Evolutionary conservation across 2,797 vertebrate species (phyloP).

Genomic region (Bovichtus diacanthus): DNA sequence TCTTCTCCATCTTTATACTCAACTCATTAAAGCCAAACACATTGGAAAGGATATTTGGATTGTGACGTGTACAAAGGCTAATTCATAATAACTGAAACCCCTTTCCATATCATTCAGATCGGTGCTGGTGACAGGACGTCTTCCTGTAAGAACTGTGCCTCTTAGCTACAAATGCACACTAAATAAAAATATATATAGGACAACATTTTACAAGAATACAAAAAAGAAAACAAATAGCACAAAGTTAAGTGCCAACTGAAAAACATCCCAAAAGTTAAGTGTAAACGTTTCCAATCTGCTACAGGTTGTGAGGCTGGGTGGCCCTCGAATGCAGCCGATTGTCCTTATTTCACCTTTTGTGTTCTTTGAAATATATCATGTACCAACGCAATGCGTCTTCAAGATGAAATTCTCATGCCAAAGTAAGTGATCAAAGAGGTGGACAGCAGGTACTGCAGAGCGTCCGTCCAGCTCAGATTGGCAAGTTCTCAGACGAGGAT

Average conservation of each 20-base stretch:
- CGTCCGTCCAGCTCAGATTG: constrained; percentile 40
- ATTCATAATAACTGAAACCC: constrained; percentile 40
- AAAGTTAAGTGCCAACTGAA: constrained; percentile 63
- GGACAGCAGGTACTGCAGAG: constrained; percentile 46
- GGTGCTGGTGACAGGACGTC: constrained; percentile 82
- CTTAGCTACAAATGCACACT: constrained; percentile 70
- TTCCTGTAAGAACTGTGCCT: constrained; percentile 56
- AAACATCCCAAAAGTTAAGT: constrained; percentile 67
- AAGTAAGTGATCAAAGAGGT: constrained; percentile 39
- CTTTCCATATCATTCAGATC: constrained; percentile 43
- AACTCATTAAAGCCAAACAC: constrained; percentile 49
- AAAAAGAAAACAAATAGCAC: constrained; percentile 75
- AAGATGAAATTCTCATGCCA: constrained; percentile 44
- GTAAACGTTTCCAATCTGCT: constrained; percentile 85
- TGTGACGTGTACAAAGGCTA: constrained; percentile 74
- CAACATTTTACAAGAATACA: constrained; percentile 70
- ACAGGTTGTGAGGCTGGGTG: constrained; percentile 72
- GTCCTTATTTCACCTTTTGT: constrained; percentile 35
- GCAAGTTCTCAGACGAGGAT: constrained; percentile 4
- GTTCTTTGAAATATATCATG: constrained; percentile 23
- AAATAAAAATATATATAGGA: constrained; percentile 37
- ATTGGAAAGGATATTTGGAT: constrained; percentile 61
- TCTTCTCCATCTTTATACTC: constrained; percentile 7
- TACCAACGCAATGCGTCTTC: constrained; percentile 4
- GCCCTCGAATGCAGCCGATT: constrained; percentile 42